phyloP scores from a whole-genome alignment of 1,140 invertebrate species.

The Rhyzopertha dominica region DNA sequence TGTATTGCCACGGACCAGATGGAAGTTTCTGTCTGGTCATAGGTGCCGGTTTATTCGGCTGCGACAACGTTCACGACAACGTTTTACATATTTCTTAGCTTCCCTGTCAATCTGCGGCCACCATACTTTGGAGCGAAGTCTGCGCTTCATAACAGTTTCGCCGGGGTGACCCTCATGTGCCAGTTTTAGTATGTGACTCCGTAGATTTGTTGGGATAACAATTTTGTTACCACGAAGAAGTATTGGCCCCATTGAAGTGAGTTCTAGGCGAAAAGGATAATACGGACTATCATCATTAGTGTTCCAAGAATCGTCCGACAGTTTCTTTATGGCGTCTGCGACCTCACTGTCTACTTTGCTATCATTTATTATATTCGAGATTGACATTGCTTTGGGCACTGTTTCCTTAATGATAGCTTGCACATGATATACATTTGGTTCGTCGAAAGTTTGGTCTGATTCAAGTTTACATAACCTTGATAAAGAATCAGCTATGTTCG shows the following conservation, averaged over 20 bases:
- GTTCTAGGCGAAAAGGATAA: conserved; percentile 20
- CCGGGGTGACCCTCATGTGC: conserved; percentile 39
- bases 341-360: conserved; percentile 8
- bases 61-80: too few relatives aligned
- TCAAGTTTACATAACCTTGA: conserved; percentile 30
- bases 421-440: conserved; percentile 12
- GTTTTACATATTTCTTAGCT: conserved; percentile 32
- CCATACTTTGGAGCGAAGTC: conserved; percentile 42
- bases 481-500: conserved; percentile 43
- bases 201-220: conserved; percentile 31
- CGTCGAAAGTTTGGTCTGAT: conserved; percentile 12
- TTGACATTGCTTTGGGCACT: conserved; percentile 15
- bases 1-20: too few relatives aligned
- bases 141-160: conserved; percentile 35
- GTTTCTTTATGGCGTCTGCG: conserved; percentile 8
- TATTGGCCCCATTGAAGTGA: conserved; percentile 17
- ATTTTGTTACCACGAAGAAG: conserved; percentile 21
- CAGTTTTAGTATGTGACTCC: conserved; percentile 22
- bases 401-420: conserved; percentile 12
- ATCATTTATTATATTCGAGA: conserved; percentile 9
- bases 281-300: conserved; percentile 17
- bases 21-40: too few relatives aligned
- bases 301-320: conserved; percentile 7
- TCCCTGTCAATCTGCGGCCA: conserved; percentile 38
- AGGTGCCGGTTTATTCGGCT: too few relatives aligned